A percentile compares a stretch with the other conserved stretches of the same genome.
Conservation (phyloP, 2,113 vertebrate species). For the Podilymbus podiceps region DNA sequence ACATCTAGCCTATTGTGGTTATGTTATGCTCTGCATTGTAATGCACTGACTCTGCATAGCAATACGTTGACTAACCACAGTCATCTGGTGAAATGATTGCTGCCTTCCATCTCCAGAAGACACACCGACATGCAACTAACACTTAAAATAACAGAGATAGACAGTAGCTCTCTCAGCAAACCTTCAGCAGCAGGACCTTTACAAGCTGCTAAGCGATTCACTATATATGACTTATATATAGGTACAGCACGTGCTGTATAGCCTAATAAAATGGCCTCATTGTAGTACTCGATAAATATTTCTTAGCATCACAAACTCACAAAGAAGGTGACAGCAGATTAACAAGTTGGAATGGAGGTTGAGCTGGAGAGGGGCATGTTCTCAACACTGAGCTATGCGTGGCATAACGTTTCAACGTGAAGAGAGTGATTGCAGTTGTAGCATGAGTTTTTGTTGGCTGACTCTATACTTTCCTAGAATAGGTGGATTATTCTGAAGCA, state of each 20-base stretch:
- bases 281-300: not conserved
- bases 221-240: not conserved
- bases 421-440: not conserved
- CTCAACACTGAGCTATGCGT: not conserved
- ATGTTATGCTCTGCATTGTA: slow-evolving; percentile 4
- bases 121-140: not conserved
- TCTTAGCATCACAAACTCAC: not conserved
- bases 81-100: not conserved
- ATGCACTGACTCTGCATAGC: slow-evolving; percentile 23
- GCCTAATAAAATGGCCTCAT: not conserved
- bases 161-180: slow-evolving; percentile 21
- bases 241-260: not conserved
- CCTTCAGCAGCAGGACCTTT: slow-evolving; percentile 4
- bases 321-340: not conserved
- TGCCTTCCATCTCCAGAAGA: slow-evolving; percentile 26
- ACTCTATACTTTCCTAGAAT: not conserved
- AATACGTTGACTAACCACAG: not conserved
- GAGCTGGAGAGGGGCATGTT: not conserved
- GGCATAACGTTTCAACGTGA: not conserved
- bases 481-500: slow-evolving; percentile 6
- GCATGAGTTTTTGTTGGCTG: not conserved
- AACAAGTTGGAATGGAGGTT: not conserved
- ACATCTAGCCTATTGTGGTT: slow-evolving; percentile 22
- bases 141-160: slow-evolving; percentile 27
- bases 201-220: not conserved